phyloP scores from a whole-genome alignment of 92 coral and sea anemone species.

The Epizoanthus illoricatus region DNA sequence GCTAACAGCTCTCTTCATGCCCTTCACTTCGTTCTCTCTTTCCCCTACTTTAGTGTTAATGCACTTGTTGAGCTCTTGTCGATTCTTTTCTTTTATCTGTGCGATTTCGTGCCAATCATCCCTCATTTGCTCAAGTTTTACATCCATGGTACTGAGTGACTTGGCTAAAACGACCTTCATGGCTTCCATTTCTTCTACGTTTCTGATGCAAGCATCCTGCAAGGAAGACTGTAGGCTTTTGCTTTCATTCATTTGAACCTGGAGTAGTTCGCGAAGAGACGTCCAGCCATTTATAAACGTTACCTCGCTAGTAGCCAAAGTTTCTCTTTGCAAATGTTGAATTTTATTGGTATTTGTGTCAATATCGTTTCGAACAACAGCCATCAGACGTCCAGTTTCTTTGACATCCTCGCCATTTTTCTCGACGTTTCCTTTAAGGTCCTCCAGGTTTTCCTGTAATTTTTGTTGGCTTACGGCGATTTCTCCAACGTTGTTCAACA shows the following conservation, averaged over 20 bases:
- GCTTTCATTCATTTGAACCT: slow-evolving; percentile 19
- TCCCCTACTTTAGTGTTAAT: background rate
- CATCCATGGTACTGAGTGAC: slow-evolving; percentile 1
- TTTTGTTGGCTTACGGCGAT: background rate
- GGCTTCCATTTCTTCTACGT: background rate
- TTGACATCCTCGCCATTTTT: background rate
- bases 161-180: slow-evolving; percentile 1
- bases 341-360: background rate
- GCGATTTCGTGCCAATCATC: background rate
- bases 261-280: slow-evolving; percentile 18
- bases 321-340: slow-evolving; percentile 26
- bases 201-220: background rate
- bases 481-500: background rate
- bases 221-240: background rate
- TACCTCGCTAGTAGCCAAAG: background rate
- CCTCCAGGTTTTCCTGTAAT: background rate
- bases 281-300: background rate
- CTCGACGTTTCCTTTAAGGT: background rate
- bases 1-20: background rate
- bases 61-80: background rate
- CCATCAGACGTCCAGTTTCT: background rate
- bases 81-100: background rate
- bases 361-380: background rate
- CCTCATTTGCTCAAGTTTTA: slow-evolving; percentile 15
- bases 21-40: background rate